Base-by-base conservation (phyloP, 2,888 invertebrate species). In the Sthenelais limicola region DNA sequence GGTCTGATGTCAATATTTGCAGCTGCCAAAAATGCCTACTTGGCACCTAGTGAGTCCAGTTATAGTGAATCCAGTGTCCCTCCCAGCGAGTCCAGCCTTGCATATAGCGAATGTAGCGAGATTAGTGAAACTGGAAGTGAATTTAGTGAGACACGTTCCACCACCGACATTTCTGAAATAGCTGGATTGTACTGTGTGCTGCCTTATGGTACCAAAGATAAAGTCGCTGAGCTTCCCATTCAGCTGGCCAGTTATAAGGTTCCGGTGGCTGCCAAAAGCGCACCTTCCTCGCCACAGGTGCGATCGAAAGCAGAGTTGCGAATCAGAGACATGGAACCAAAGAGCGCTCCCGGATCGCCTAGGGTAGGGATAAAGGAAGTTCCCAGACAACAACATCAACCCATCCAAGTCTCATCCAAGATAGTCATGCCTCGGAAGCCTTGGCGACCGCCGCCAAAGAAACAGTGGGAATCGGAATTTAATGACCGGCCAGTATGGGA, bases 401-500 rank as follows among this genome's bases (percentile, higher is more conserved):
- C 56, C 9, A 15, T 28, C n/a, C 15, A 56, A 32, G 21, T 33
- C 51, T 24, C 56, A 28, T n/a, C 32, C 33, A 62, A 62, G 38
- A 62, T 62, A 9, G 38, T 62, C 1, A 43, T 62, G 62, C 62
- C 62, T 9, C n/a, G 3, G 38, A 62, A 62, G 24, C 62, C 35
- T 9, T 62, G 62, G 62, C 18, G 24, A 28, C 62, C 24, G 38
- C 62, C 62, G 2, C n/a, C 35, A 12, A 43, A 18, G 62, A 62
- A 38, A 43, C 43, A 38, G 35, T 62, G 62, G 62, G 62, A 62
- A 21, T 62, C 62, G 62, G 62, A 33, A 15, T 62, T 38, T 43
- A 62, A 62, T 28, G 62, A 43, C 62, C 62, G 62, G 38, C 62
- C 62, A 35, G 62, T 62, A 26, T 62, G 62, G 62, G 62, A 62